These are phyloP conservation scores for Eustalomyia histrio DNA, from an alignment of 2,888 invertebrate genomes.

Conservation along the genomic window DNA sequence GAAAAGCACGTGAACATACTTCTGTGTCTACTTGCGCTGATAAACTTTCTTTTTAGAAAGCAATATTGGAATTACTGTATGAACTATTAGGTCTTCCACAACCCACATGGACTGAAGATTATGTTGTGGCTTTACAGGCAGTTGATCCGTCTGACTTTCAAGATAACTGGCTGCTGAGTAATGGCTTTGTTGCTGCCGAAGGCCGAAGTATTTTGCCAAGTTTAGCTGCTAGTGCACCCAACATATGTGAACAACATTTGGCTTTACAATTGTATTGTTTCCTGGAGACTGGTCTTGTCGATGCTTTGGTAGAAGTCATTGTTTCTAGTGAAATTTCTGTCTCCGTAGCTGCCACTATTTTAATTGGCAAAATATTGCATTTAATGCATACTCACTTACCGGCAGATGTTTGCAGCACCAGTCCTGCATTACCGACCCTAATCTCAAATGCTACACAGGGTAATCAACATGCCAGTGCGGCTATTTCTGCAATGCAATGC, in stretches of 20 bases:
- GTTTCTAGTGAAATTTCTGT: conserved; percentile 91
- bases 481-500: conserved; percentile 88
- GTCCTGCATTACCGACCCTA: conserved; percentile 90
- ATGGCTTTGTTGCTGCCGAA: conserved; percentile 97
- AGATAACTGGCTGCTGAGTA: conserved; percentile 92
- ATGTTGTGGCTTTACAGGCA: conserved; percentile 91
- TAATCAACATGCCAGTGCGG: conserved; percentile 90
- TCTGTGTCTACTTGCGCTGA: too few species aligned
- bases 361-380: conserved; percentile 93
- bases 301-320: conserved; percentile 94
- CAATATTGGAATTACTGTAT: conserved; percentile 93
- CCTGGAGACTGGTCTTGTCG: conserved; percentile 90
- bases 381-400: conserved; percentile 92
- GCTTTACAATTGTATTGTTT: conserved; percentile 93
- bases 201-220: conserved; percentile 92
- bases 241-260: conserved; percentile 94
- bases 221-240: conserved; percentile 90
- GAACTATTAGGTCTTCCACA: conserved; percentile 92
- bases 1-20: too few species aligned
- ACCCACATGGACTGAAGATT: conserved; percentile 96
- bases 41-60: conserved; percentile 83
- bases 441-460: conserved; percentile 89
- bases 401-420: conserved; percentile 90
- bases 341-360: conserved; percentile 93
- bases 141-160: conserved; percentile 92